A percentile compares a stretch with the other conserved stretches of the same genome.
Evolutionary conservation across 2,888 invertebrate species (phyloP).

Genomic region (Synanthedon tipuliformis): DNA sequence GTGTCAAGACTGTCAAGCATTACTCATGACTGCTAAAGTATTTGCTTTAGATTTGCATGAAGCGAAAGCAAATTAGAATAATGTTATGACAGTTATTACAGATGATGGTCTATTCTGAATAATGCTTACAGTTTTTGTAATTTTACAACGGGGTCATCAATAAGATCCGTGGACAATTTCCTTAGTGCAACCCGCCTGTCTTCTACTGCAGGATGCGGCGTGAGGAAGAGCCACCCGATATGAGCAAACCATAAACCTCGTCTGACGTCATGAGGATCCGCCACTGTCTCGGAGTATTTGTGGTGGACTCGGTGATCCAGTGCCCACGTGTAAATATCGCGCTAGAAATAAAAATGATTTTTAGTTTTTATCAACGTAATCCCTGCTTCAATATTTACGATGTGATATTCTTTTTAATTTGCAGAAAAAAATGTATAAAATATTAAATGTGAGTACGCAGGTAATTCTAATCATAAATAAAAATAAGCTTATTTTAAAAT

Average conservation of each 20-base stretch:
- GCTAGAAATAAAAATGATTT: slow-evolving; percentile 53
- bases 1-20: too few species aligned
- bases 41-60: too few species aligned
- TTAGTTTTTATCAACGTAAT: too few species aligned
- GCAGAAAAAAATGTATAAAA: too few species aligned
- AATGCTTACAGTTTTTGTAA: slow-evolving; percentile 76
- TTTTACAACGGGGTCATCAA: slow-evolving; percentile 79
- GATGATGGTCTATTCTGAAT: background rate
- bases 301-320: slow-evolving; percentile 90
- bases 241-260: slow-evolving; percentile 93
- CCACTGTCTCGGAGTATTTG: slow-evolving; percentile 88
- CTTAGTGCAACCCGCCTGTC: slow-evolving; percentile 70
- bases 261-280: slow-evolving; percentile 86
- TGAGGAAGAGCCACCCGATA: slow-evolving; percentile 90
- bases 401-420: too few species aligned
- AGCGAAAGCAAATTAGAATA: background rate
- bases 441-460: too few species aligned
- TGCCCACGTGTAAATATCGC: slow-evolving; percentile 88
- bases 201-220: slow-evolving; percentile 84
- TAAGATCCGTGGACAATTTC: slow-evolving; percentile 76
- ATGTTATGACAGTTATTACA: background rate
- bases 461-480: too few species aligned
- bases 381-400: too few species aligned
- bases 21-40: background rate
- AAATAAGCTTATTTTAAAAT: too few species aligned